phyloP scores from a whole-genome alignment of 92 coral and sea anemone species.

The Micromussa lordhowensis region DNA sequence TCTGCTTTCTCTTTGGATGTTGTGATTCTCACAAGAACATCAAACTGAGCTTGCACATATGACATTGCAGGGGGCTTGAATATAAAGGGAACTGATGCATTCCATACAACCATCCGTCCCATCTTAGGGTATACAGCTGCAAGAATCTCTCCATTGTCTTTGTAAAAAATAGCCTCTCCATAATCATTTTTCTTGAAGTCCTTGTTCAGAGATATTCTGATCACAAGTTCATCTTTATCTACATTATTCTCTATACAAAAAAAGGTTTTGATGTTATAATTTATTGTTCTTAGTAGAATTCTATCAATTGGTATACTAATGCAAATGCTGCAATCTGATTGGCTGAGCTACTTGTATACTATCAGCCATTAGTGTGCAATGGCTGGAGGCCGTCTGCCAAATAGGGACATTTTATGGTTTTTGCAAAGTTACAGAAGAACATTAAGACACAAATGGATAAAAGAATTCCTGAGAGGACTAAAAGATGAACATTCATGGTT shows the following conservation, averaged over 20 bases:
- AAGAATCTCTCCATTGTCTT: constrained; percentile 78
- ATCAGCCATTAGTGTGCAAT: too few species aligned
- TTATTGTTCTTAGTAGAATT: too few species aligned
- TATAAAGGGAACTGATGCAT: constrained; percentile 73
- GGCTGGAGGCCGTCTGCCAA: too few species aligned
- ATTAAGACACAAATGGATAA: too few species aligned
- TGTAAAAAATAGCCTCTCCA: constrained; percentile 89
- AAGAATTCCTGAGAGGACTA: too few species aligned
- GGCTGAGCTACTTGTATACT: too few species aligned
- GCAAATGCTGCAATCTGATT: too few species aligned
- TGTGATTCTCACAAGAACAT: constrained; percentile 70
- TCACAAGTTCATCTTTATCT: constrained; percentile 67
- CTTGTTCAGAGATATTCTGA: constrained; percentile 75
- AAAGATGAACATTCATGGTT: too few species aligned
- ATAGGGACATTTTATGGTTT: too few species aligned
- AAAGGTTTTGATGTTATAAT: too few species aligned
- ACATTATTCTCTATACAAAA: constrained; percentile 33
- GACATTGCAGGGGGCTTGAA: constrained; percentile 96
- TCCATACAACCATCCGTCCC: constrained; percentile 90
- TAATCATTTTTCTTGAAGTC: constrained; percentile 89
- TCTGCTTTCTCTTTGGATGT: constrained; percentile 79
- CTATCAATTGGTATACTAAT: too few species aligned
- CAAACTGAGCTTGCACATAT: constrained; percentile 79
- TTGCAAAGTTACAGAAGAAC: too few species aligned
- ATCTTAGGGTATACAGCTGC: constrained; percentile 78